Evolutionary conservation across 2,797 vertebrate genomes (phyloP), one percentile per base, ranked within the genome.

Genomic region (Neoniphon sammara): DNA sequence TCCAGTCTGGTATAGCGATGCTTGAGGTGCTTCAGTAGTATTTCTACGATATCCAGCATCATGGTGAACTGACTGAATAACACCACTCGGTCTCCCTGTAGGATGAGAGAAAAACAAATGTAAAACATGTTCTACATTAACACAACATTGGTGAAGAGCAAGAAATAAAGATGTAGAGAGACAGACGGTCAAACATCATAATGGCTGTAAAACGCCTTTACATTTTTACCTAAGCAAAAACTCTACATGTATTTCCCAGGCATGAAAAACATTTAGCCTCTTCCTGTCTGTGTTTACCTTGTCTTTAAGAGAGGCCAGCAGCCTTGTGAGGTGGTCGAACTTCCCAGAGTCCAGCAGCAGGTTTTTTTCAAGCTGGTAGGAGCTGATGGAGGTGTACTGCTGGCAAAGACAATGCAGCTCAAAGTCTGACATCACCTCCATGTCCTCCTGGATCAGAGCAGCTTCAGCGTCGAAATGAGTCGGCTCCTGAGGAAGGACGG

Each of bases 21-120:
- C 5, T 96, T 93, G 20, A 95, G 93, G 65, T 98, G 95, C 66
- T 93, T 96, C 58, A 99, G 87, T 69, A 99, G 94, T 85, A 96
- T 91, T 89, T 99, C 98, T 87, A 99, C 89, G 55, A 99, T 96
- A 91, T 99, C 97, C 87, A 99, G 87, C 95, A 99, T 96, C 96
- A 98, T 99, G 60, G 96, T 98, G 88, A 99, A 99, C 75, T 99
- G 98, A 90, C 98, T 99, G 88, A 99, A 99, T 50, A 99, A 91
- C 18, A 99, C 96, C 85, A 98, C 96, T 85, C 97, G 83, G 85
- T 97, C 94, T 70, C 97, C 97, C 97, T 99, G 87, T 4, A 49
- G 31, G 54, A 65, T 2, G 12, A 66, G 31, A 67, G 2, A 4
- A 49, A 17, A 56, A 17, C 17, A 27, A 20, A 39, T 47, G 20